Evolutionary conservation across 2,888 invertebrate species (phyloP).

Genomic region (Dendrolimus pini): DNA sequence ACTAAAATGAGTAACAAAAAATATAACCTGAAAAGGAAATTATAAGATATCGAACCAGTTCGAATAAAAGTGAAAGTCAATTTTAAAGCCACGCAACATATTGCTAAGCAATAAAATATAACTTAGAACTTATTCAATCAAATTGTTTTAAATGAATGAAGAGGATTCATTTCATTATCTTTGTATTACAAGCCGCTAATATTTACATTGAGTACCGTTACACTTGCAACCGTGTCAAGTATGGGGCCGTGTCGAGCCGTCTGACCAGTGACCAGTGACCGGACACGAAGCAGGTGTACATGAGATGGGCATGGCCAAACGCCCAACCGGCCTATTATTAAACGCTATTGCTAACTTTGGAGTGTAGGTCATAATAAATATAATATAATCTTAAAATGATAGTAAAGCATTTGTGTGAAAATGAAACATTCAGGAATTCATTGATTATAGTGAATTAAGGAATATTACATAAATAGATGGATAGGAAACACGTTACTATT

Average conservation of each 20-base stretch:
- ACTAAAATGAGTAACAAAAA: not conserved
- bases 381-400: too few species aligned
- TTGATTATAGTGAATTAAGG: too few species aligned
- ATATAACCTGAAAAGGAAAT: not conserved
- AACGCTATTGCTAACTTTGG: not conserved
- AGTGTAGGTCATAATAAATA: too few species aligned
- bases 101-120: not conserved
- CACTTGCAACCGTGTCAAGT: not conserved
- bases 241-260: constrained; percentile 1
- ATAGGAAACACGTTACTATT: too few species aligned
- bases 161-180: not conserved
- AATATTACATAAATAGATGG: too few species aligned
- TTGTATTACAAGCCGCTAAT: not conserved
- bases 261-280: constrained; percentile 5
- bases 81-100: not conserved
- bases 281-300: constrained; percentile 16
- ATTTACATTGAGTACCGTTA: constrained; percentile 6
- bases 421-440: too few species aligned
- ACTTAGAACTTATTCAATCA: not conserved
- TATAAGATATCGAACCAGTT: not conserved
- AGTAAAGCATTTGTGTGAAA: too few species aligned
- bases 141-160: too few species aligned
- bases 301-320: constrained; percentile 5
- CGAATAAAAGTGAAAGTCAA: not conserved
- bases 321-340: not conserved